Conservation (phyloP, 2,113 vertebrate genomes). For the Protobothrops mucrosquamatus region DNA sequence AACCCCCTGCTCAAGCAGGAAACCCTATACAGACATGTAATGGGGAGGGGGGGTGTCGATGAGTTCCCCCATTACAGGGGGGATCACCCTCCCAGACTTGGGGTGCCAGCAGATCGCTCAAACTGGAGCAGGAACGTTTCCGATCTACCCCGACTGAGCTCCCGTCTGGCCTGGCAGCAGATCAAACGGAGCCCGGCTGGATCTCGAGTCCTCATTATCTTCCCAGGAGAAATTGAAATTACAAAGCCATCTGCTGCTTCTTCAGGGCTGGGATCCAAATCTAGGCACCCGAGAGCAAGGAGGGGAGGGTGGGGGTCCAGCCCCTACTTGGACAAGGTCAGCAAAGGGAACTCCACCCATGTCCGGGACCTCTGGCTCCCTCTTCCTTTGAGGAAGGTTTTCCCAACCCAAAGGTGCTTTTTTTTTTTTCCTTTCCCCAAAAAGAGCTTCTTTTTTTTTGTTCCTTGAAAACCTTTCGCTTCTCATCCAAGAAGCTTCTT, state of each 20-base stretch:
- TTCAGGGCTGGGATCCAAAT: not conserved
- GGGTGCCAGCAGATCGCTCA: not conserved
- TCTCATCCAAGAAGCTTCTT: too few relatives aligned
- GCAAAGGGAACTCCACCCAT: not conserved
- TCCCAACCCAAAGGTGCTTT: not conserved
- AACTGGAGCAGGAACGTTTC: not conserved
- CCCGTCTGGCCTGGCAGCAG: not conserved
- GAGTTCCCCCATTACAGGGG: not conserved
- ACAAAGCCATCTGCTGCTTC: not conserved
- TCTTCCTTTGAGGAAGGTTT: not conserved
- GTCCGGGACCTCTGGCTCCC: not conserved
- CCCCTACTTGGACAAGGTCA: not conserved
- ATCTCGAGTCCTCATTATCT: not conserved
- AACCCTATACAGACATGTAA: too few relatives aligned
- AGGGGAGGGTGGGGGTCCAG: not conserved
- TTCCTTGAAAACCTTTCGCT: not conserved
- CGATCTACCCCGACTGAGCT: not conserved
- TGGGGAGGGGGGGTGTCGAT: too few relatives aligned
- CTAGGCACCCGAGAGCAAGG: not conserved
- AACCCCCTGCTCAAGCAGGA: too few relatives aligned
- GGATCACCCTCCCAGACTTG: not conserved
- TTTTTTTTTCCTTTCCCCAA: too few relatives aligned
- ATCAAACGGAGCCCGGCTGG: not conserved
- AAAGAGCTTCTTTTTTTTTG: too few relatives aligned
- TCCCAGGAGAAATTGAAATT: not conserved